Conservation (phyloP, 2,797 vertebrate genomes). For the Malurus splendens region DNA sequence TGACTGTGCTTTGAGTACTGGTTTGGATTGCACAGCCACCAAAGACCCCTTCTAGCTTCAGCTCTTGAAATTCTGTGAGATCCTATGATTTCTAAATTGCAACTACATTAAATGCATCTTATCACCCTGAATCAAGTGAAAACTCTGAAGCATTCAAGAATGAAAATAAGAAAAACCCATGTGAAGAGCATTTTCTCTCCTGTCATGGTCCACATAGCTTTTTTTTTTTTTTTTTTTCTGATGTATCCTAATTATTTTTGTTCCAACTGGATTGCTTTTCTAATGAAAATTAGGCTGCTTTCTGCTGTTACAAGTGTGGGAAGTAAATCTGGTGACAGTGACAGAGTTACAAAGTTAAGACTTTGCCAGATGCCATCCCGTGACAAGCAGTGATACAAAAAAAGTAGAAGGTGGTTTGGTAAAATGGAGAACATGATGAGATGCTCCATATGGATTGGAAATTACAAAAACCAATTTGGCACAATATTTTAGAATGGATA, state of each 20-base stretch:
- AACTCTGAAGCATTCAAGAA: background rate
- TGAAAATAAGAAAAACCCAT: background rate
- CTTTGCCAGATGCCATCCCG: background rate
- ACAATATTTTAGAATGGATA: background rate
- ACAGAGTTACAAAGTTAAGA: background rate
- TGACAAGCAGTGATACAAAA: background rate
- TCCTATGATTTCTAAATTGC: background rate
- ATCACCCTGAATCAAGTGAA: background rate
- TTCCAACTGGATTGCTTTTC: conserved; percentile 12
- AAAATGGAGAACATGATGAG: background rate
- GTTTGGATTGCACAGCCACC: background rate
- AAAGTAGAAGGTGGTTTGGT: background rate
- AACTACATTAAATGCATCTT: background rate
- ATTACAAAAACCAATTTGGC: background rate
- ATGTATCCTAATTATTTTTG: conserved; percentile 2
- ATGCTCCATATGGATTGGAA: background rate
- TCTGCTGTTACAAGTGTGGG: background rate
- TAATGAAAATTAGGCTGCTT: conserved; percentile 5
- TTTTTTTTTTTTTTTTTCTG: background rate
- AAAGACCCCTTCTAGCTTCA: background rate
- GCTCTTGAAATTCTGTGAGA: background rate
- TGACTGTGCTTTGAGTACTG: background rate
- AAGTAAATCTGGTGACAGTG: background rate
- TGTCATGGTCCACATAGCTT: background rate
- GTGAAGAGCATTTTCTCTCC: background rate